Evolutionary conservation across 35 echinoderm and acorn worm genomes (phyloP).

Genomic region (Nesometra sesokonis): DNA sequence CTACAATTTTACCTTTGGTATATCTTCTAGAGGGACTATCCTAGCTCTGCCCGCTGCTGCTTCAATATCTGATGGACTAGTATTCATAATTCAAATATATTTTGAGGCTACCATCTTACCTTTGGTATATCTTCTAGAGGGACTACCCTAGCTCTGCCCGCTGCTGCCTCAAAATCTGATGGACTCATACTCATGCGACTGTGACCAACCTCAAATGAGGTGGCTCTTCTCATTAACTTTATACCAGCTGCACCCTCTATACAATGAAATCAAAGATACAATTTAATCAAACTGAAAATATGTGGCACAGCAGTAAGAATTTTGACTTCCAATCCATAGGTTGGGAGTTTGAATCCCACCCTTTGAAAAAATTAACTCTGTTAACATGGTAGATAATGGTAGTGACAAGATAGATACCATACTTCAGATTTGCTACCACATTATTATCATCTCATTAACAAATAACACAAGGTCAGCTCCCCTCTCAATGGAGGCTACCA

Average conservation of each 20-base stretch:
- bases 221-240: conserved; percentile 15
- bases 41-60: conserved; percentile 68
- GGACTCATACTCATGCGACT: conserved; percentile 62
- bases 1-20: background rate
- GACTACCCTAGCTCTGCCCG: conserved; percentile 66
- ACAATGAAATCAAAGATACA: background rate
- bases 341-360: no score
- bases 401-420: no score
- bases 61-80: conserved; percentile 88
- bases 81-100: no score
- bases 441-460: no score
- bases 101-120: background rate
- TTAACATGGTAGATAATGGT: no score
- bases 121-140: conserved; percentile 34
- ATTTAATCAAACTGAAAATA: no score
- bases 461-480: no score
- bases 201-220: conserved; percentile 39
- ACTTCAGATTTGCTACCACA: no score
- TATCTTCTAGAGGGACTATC: conserved; percentile 52
- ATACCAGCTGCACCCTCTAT: background rate
- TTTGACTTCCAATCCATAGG: no score
- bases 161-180: conserved; percentile 93
- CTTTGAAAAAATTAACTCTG: no score
- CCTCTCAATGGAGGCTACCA: no score
- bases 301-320: no score